phyloP scores from a whole-genome alignment of 2,113 vertebrate species.

The Promerops cafer region DNA sequence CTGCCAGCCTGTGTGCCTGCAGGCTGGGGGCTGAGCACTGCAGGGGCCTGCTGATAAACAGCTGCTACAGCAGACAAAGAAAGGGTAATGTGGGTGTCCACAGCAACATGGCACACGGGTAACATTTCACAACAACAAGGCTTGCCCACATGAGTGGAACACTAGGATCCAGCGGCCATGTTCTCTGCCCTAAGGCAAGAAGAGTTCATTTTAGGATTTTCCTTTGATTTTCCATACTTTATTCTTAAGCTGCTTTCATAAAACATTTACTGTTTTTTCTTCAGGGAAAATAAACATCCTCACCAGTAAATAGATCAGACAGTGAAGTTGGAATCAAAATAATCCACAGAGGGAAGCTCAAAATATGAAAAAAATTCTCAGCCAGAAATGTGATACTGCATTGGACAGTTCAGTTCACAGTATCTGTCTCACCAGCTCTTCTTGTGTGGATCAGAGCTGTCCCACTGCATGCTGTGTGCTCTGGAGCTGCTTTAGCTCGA shows the following conservation, averaged over 20 bases:
- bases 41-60: neutral
- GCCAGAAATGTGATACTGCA: neutral
- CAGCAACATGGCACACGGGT: neutral
- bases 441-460: neutral
- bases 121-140: neutral
- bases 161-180: neutral
- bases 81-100: neutral
- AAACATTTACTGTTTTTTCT: conserved; percentile 4
- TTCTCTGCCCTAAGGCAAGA: neutral
- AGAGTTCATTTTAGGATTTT: conserved; percentile 24
- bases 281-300: conserved; percentile 23
- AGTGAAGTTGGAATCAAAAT: neutral
- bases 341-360: neutral
- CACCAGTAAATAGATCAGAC: conserved; percentile 26
- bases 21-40: neutral
- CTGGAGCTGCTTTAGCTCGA: neutral
- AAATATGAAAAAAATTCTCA: neutral
- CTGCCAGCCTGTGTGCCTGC: neutral
- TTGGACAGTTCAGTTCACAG: neutral
- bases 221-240: conserved; percentile 24
- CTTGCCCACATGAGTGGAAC: neutral
- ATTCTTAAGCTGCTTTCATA: conserved; percentile 14
- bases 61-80: neutral
- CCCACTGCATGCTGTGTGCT: neutral
- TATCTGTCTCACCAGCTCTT: neutral